These are phyloP conservation scores for Cheilosia vernalis DNA, from an alignment of 2,888 invertebrate genomes.

Conservation along the genomic window DNA sequence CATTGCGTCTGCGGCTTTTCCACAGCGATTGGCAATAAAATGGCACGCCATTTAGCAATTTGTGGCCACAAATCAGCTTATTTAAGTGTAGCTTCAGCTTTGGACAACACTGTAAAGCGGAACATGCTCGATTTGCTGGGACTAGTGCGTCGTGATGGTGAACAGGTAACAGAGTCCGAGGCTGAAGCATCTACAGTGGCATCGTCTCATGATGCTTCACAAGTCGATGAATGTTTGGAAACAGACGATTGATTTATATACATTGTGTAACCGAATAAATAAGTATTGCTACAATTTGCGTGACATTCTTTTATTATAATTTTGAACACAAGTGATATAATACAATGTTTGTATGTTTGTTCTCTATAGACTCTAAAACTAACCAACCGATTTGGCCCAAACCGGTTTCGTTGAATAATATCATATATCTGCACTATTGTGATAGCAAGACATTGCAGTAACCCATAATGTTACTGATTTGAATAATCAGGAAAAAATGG, in stretches of 20 bases:
- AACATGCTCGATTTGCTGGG: slow-evolving; percentile 86
- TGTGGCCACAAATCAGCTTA: slow-evolving; percentile 90
- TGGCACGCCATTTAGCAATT: slow-evolving; percentile 89
- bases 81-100: slow-evolving; percentile 86
- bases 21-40: slow-evolving; percentile 85
- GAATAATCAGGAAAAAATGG: too few relatives aligned
- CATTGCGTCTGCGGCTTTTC: slow-evolving; percentile 91
- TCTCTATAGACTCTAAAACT: too few relatives aligned
- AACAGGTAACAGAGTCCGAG: slow-evolving; percentile 79
- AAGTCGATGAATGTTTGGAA: slow-evolving; percentile 42
- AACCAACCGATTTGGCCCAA: too few relatives aligned
- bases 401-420: too few relatives aligned
- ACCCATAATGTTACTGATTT: too few relatives aligned
- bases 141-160: slow-evolving; percentile 85
- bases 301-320: too few relatives aligned
- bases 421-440: too few relatives aligned
- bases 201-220: slow-evolving; percentile 32
- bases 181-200: not conserved
- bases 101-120: slow-evolving; percentile 85
- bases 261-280: too few relatives aligned
- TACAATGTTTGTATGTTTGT: too few relatives aligned
- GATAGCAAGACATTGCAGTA: too few relatives aligned
- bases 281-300: too few relatives aligned
- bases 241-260: not conserved
- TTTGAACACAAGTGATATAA: too few relatives aligned